Evolutionary conservation across 2,797 vertebrate genomes (phyloP), one percentile per base, ranked within the genome.

Genomic region (Eurystomus glaucurus): DNA sequence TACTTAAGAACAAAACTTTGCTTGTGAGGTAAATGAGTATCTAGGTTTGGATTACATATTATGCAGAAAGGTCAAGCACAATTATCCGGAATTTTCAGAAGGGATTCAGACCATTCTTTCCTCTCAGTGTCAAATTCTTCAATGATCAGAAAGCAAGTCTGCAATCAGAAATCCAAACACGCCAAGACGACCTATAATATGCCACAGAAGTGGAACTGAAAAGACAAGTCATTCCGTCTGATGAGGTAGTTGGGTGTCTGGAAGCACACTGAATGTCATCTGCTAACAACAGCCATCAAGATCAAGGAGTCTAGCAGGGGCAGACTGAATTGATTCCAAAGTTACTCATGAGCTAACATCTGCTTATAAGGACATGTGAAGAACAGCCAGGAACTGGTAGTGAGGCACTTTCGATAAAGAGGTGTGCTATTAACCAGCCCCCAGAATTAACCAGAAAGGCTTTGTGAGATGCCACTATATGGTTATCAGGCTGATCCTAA

Each of bases 131-230:
- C 35, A 78, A 75, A 52, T 85, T 74, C 75, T 87, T 89, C 14
- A 14, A 52, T 55, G 50, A 68, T 84, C 62, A 91, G 69, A 95
- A 96, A 91, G 39, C 10, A 92, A 84, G n/a, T 79, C 29, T 82
- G 25, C 43, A 74, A 88, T 55, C 65, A 84, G 51, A 95, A 96
- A 93, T 78, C 76, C 69, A 82, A 96, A 79, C 51, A 48, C 8
- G 0, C 14, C 37, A 66, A 84, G 54, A 60, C 1, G 1, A 81
- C 60, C 57, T 84, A 17, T 65, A 76, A 79, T 52, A 54, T 19
- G 13, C n/a, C 68, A 65, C 25, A 61, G 39, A 96, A 88, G 39
- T 29, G 25, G 51, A 86, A 92, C 10, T 72, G 79, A 74, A 88
- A 90, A 83, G 69, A 68, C 29, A 54, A 90, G 35, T 83, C n/a